Percentiles rank a stretch among this genome's conserved stretches.
phyloP scores from a whole-genome alignment of 2,888 invertebrate genomes.

The Alloscopus bannaensis region DNA sequence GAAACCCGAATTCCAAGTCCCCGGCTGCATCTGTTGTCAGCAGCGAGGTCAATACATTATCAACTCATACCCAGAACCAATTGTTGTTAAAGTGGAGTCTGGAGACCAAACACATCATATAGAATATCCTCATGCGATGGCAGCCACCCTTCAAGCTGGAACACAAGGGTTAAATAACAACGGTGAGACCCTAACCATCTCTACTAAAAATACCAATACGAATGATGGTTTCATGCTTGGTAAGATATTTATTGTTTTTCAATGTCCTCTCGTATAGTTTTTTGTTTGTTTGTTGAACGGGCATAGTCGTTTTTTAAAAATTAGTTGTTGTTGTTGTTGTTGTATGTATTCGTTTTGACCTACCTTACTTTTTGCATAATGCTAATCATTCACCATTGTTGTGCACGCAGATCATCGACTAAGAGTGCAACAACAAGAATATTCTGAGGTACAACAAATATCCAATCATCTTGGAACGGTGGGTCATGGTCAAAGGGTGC shows the following conservation, averaged over 20 bases:
- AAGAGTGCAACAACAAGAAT: constrained; percentile 66
- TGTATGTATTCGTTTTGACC: too few relatives aligned
- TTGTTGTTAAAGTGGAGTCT: constrained; percentile 64
- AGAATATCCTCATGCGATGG: constrained; percentile 62
- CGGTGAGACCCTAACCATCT: constrained; percentile 67
- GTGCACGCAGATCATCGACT: constrained; percentile 65
- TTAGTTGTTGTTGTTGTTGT: constrained; percentile 41
- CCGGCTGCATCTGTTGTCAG: constrained; percentile 62
- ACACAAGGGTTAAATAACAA: constrained; percentile 64
- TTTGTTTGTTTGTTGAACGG: constrained; percentile 54
- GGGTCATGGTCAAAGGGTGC: constrained; percentile 63
- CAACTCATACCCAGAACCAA: constrained; percentile 63
- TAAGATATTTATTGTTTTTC: constrained; percentile 65
- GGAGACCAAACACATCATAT: constrained; percentile 62
- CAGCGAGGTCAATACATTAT: constrained; percentile 62
- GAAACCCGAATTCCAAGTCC: constrained; percentile 59
- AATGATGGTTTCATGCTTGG: constrained; percentile 69
- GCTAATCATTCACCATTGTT: constrained; percentile 67
- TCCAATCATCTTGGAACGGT: constrained; percentile 65
- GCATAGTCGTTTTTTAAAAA: constrained; percentile 52
- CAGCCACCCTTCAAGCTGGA: constrained; percentile 58
- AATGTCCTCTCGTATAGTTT: constrained; percentile 56
- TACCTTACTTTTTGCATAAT: constrained; percentile 57
- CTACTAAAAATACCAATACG: constrained; percentile 66
- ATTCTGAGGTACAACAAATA: constrained; percentile 64